These are phyloP conservation scores for Hypotaenidia okinawae DNA, from an alignment of 2,797 vertebrate species.

Conservation along the genomic window DNA sequence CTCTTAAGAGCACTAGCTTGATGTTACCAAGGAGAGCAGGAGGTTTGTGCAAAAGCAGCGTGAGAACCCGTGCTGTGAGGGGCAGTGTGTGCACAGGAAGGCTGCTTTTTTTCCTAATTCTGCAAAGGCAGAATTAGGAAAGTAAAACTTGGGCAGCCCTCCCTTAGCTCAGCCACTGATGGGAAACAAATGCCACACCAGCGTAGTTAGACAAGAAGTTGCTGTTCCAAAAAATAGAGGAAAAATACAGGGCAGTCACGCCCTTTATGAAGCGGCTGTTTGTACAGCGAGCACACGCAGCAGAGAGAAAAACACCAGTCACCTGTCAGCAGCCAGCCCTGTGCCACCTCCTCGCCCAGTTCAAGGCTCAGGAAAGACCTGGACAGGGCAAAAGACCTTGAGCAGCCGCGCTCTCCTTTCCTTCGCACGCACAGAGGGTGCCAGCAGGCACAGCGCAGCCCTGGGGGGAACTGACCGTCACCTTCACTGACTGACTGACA, in stretches of 20 bases:
- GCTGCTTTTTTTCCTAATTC: background rate
- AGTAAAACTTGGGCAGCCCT: background rate
- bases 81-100: rapidly evolving
- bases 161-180: background rate
- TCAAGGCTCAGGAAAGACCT: background rate
- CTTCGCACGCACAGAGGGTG: rapidly evolving
- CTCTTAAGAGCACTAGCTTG: background rate
- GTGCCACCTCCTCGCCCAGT: rapidly evolving
- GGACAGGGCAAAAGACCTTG: rapidly evolving
- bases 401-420: background rate
- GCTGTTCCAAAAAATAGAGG: background rate
- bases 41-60: background rate
- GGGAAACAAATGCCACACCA: background rate
- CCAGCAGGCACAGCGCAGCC: rapidly evolving
- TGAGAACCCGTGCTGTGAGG: rapidly evolving
- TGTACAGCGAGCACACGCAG: rapidly evolving
- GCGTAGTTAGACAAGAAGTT: background rate
- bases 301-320: background rate
- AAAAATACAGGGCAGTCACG: background rate
- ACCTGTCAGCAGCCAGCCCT: background rate
- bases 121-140: background rate
- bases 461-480: rapidly evolving
- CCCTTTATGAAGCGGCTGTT: background rate
- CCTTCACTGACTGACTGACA: background rate
- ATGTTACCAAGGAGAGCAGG: background rate